Evolutionary conservation across 2,797 vertebrate species (phyloP), one percentile per base, ranked within the genome.

Genomic region (Melanotaenia boesemani): DNA sequence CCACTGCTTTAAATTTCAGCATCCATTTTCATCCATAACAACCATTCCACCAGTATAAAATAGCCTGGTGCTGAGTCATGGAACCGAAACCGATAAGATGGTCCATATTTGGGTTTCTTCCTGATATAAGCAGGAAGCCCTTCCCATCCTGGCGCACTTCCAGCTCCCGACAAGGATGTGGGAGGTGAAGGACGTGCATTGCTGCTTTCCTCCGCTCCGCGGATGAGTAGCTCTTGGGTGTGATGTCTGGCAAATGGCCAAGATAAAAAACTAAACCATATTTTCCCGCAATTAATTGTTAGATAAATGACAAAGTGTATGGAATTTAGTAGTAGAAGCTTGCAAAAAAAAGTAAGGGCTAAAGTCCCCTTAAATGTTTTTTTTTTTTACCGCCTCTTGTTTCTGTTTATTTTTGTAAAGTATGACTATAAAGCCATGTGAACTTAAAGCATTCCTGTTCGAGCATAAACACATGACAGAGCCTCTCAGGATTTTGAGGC

Each of bases 21-120:
- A 57, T n/a, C 15, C 30, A 34, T 58, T 72, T 72, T 60, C 11
- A 26, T n/a, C 2, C 57, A 58, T 22, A 36, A 18, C 70, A 59
- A 1, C 24, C 44, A 1, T 48, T 41, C 48, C 80, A 78, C 63
- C 66, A 48, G 77, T 54, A 16, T 8, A 79, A 83, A 86, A 83
- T 84, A 75, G 30, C 34, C 58, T 18, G 62, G 2, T 44, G 86
- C 80, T 92, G 87, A 91, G 79, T 93, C 91, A 91, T 72, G 63
- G 34, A 13, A 71, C 75, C 66, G 74, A 22, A 78, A 57, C 62
- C 73, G 80, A 91, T 89, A 87, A 67, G 48, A 34, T 83, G 2
- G 74, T 75, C 94, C 94, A 89, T 95, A 94, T 95, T 92, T 92
- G 94, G 94, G 70, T 90, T 89, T 85, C 93, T 93, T 80, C 88